Base-by-base conservation (phyloP, 2,888 invertebrate genomes). In the Lymantria monacha region DNA sequence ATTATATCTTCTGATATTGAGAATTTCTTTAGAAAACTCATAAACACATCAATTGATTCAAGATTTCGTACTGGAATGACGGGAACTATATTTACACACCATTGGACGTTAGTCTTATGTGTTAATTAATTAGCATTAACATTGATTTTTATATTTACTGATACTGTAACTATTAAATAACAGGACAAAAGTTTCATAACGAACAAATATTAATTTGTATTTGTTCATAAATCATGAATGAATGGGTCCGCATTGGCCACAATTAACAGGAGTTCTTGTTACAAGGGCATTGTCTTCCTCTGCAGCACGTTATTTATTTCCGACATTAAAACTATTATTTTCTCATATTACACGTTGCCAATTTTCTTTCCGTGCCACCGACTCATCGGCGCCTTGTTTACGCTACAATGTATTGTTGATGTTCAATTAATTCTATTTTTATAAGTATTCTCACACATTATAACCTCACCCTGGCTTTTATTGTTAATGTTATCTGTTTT, bases 211-310 rank as follows among this genome's bases (percentile, higher is more conserved):
- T 83, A 83, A 81, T 84, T 84, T 83, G 78, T 82, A 85, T 82
- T 79, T 77, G 74, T 74, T 69, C 79, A 85, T 89, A 88, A 90
- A 89, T 90, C 83, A 77, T 65, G 59, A 72, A 79, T 79, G 79
- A 72, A 70, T 68, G 70, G 72, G 74, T 76, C 75, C 79, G 76
- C 80, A 83, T 82, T 85, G 79, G 74, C 83, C 76, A 83, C 85
- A 85, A 89, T 88, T 87, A 85, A 85, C 84, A 83, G 75, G 74
- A 83, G 80, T 85, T 88, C 85, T 85, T 78, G 83, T 88, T 87
- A 88, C 87, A 66, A 67, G 70, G 83, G 79, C 83, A 89, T 91
- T 91, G 89, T 91, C 81, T 87, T 83, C 81, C 75, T 79, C 76
- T 79, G 69, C 78, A 72, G 70, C 69, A 69, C 69, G 81, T 85